Conservation (phyloP, 2,797 vertebrate genomes). For the Scarus forsteni region DNA sequence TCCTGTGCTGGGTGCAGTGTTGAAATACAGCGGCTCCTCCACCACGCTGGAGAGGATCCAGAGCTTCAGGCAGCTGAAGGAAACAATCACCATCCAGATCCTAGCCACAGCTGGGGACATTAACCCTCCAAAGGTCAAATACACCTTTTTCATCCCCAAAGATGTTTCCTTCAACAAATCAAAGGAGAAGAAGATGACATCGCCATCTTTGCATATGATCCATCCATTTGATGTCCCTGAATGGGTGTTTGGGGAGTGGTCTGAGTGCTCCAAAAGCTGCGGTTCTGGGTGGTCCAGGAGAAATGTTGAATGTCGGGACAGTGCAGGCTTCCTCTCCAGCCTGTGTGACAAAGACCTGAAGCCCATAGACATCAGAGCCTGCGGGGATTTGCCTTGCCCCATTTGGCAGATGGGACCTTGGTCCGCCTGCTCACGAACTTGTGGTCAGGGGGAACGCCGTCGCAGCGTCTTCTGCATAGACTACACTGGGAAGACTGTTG, state of each 20-base stretch:
- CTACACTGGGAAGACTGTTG: constrained; percentile 83
- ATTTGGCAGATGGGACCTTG: constrained; percentile 90
- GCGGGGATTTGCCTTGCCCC: constrained; percentile 90
- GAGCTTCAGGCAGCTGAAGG: constrained; percentile 91
- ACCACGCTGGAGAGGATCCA: constrained; percentile 94
- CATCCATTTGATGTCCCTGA: constrained; percentile 85
- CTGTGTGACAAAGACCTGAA: constrained; percentile 88
- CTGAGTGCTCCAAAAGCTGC: constrained; percentile 92
- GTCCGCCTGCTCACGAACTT: constrained; percentile 89
- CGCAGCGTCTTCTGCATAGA: constrained; percentile 87
- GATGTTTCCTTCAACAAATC: constrained; percentile 86
- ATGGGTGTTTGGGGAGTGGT: constrained; percentile 95
- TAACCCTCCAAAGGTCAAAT: constrained; percentile 92
- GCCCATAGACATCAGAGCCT: constrained; percentile 90
- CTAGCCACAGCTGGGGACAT: constrained; percentile 87
- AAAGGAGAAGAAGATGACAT: constrained; percentile 78
- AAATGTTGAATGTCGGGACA: constrained; percentile 89
- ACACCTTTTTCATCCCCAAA: constrained; percentile 93
- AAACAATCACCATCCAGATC: constrained; percentile 91
- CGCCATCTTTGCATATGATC: constrained; percentile 84
- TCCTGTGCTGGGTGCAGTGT: constrained; percentile 89
- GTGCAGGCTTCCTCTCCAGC: constrained; percentile 83
- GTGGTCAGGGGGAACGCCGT: constrained; percentile 84
- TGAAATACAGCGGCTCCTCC: constrained; percentile 96
- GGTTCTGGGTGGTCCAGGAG: constrained; percentile 94